These are phyloP conservation scores for Drosophila conformis DNA, from an alignment of 2,888 invertebrate genomes.

Conservation along the genomic window DNA sequence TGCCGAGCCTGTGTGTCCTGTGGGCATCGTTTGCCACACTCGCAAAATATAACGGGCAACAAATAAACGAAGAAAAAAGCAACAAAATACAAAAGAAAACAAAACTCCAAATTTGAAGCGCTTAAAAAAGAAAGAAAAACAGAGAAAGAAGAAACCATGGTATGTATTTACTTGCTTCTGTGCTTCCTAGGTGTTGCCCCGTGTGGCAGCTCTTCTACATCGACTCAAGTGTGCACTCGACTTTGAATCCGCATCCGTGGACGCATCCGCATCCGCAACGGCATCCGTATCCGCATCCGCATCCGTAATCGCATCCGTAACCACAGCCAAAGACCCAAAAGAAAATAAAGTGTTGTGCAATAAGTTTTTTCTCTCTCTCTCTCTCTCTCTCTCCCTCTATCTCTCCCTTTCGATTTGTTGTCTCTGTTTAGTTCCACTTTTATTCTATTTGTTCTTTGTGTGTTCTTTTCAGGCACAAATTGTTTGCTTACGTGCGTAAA, in stretches of 20 bases:
- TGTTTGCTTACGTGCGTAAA: slow-evolving; percentile 73
- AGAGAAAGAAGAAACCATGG: slow-evolving; percentile 30
- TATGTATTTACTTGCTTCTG: slow-evolving; percentile 27
- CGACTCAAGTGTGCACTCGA: slow-evolving; percentile 75
- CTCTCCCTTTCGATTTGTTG: background rate
- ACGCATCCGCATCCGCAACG: slow-evolving; percentile 27
- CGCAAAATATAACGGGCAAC: slow-evolving; percentile 43
- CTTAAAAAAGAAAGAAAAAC: slow-evolving; percentile 22
- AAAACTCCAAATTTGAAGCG: slow-evolving; percentile 28
- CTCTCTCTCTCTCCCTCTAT: too few relatives aligned
- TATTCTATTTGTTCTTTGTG: slow-evolving; percentile 11
- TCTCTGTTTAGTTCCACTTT: slow-evolving; percentile 17
- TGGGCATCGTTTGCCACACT: slow-evolving; percentile 65
- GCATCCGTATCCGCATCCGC: slow-evolving; percentile 61
- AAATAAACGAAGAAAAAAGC: slow-evolving; percentile 27
- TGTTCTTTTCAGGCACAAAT: slow-evolving; percentile 22
- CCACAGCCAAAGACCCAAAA: slow-evolving; percentile 18
- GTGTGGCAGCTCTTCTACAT: slow-evolving; percentile 17
- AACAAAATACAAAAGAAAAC: slow-evolving; percentile 12
- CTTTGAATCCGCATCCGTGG: slow-evolving; percentile 65
- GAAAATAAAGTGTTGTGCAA: slow-evolving; percentile 23
- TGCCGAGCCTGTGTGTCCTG: slow-evolving; percentile 49
- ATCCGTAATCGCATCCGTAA: slow-evolving; percentile 34
- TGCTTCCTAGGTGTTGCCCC: slow-evolving; percentile 31
- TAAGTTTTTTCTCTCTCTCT: slow-evolving; percentile 4